A percentile compares a stretch with the other conserved stretches of the same genome.
Conservation (phyloP, 2,888 invertebrate species). For the Agrotis exclamationis region DNA sequence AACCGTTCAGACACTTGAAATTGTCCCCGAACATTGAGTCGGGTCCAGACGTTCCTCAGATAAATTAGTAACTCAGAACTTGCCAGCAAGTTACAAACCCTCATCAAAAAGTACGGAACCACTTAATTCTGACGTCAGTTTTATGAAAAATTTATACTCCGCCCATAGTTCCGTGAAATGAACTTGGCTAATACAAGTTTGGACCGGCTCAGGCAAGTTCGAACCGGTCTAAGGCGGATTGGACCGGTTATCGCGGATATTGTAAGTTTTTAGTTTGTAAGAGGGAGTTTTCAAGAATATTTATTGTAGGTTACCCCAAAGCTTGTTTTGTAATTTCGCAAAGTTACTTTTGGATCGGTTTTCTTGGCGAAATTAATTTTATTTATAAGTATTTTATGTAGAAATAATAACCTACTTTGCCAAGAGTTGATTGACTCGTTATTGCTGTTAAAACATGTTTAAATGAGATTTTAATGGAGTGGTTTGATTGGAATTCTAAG, state of each 20-base stretch:
- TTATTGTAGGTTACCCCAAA: slow-evolving; percentile 36
- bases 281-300: slow-evolving; percentile 51
- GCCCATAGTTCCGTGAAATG: slow-evolving; percentile 63
- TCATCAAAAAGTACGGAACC: slow-evolving; percentile 70
- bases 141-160: slow-evolving; percentile 73
- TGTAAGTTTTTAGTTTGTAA: slow-evolving; percentile 60
- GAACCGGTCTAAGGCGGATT: slow-evolving; percentile 47
- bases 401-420: slow-evolving; percentile 31
- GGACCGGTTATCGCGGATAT: slow-evolving; percentile 59
- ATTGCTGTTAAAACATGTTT: slow-evolving; percentile 34
- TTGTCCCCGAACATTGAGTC: slow-evolving; percentile 37
- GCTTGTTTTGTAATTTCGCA: slow-evolving; percentile 42
- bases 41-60: slow-evolving; percentile 50
- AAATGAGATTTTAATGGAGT: slow-evolving; percentile 12
- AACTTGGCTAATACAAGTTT: slow-evolving; percentile 65
- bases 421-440: slow-evolving; percentile 21
- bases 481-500: slow-evolving; percentile 33
- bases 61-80: slow-evolving; percentile 63
- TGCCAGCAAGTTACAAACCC: slow-evolving; percentile 55
- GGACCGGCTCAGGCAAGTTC: slow-evolving; percentile 47
- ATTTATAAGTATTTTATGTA: slow-evolving; percentile 29
- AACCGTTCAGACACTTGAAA: slow-evolving; percentile 39
- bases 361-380: slow-evolving; percentile 25
- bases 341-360: slow-evolving; percentile 27
- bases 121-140: slow-evolving; percentile 73